A percentile compares a stretch with the other conserved stretches of the same genome.
Conservation (phyloP, 2,888 invertebrate species). For the Geotrupes spiniger region DNA sequence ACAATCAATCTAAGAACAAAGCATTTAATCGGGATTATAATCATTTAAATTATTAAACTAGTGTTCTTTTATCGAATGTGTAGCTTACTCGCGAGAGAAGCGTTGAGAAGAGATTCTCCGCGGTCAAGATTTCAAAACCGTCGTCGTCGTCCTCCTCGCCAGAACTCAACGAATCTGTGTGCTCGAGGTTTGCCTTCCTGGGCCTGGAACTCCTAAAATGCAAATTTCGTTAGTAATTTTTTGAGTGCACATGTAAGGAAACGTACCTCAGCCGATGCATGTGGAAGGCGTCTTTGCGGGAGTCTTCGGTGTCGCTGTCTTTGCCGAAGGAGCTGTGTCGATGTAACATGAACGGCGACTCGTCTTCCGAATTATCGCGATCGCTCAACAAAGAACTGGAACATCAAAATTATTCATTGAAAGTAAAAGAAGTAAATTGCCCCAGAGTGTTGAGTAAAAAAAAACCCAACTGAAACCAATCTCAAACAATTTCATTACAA, state of each 20-base stretch:
- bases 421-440: too few species aligned
- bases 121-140: conserved; percentile 86
- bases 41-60: too few species aligned
- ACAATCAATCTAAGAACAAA: conserved; percentile 5
- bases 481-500: too few species aligned
- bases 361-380: conserved; percentile 65
- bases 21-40: not conserved
- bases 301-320: conserved; percentile 60
- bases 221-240: conserved; percentile 10
- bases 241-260: not conserved
- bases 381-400: conserved; percentile 66
- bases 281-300: conserved; percentile 52
- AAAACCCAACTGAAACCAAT: too few species aligned
- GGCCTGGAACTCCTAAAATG: conserved; percentile 64
- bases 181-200: conserved; percentile 61
- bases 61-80: too few species aligned
- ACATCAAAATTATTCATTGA: conserved; percentile 25
- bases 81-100: conserved; percentile 76
- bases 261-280: conserved; percentile 67
- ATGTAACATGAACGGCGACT: conserved; percentile 57
- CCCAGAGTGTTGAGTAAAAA: too few species aligned
- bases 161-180: conserved; percentile 84
- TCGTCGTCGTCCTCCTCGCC: conserved; percentile 87
- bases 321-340: conserved; percentile 58
- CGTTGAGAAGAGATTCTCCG: conserved; percentile 87